phyloP scores from a whole-genome alignment of 2,797 vertebrate species.

The Cheirogaleus major region DNA sequence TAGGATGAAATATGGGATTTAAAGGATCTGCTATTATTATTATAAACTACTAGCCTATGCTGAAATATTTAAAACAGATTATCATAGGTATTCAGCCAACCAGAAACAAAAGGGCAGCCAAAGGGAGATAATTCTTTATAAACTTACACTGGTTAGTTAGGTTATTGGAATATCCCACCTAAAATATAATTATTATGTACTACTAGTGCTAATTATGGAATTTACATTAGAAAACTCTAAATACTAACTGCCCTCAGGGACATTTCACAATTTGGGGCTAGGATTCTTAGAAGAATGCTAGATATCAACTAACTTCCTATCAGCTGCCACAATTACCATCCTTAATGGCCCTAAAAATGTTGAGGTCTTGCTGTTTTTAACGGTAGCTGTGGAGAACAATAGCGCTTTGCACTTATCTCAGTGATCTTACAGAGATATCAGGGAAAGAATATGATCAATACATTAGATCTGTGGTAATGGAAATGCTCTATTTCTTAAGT shows the following conservation, averaged over 20 bases:
- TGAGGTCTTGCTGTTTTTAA: constrained; percentile 4
- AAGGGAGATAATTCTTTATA: constrained; percentile 12
- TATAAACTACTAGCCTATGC: constrained; percentile 27
- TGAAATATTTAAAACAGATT: constrained; percentile 51
- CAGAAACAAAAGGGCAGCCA: constrained; percentile 34
- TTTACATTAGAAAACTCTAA: constrained; percentile 31
- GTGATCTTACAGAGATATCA: not conserved
- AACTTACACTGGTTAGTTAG: constrained; percentile 4
- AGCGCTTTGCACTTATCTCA: not conserved
- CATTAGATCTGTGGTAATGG: not conserved
- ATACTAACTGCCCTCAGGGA: not conserved
- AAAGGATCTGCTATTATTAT: constrained; percentile 47
- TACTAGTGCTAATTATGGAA: not conserved
- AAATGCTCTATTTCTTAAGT: not conserved
- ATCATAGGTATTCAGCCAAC: not conserved
- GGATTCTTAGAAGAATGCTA: not conserved
- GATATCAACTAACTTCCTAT: not conserved
- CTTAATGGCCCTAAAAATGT: not conserved
- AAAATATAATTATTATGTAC: not conserved
- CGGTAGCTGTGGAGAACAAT: not conserved
- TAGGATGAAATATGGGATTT: constrained; percentile 49
- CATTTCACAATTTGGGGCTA: not conserved
- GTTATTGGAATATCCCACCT: not conserved
- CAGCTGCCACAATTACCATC: not conserved
- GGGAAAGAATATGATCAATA: not conserved